These are phyloP conservation scores for Pitangus sulphuratus DNA, from an alignment of 2,797 vertebrate species.

Conservation along the genomic window DNA sequence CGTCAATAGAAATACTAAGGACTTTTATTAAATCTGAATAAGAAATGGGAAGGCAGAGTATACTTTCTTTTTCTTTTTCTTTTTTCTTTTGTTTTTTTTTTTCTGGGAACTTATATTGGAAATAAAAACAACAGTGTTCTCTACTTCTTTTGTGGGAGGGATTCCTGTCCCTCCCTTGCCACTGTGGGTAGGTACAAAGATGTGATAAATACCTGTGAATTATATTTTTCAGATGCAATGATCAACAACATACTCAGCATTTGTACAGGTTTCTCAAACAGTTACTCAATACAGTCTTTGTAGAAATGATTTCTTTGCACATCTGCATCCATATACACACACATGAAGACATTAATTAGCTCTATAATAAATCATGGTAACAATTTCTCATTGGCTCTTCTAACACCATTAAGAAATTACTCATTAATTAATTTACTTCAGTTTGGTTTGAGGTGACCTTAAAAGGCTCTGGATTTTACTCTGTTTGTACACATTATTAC, in stretches of 20 bases:
- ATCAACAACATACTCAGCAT: not conserved
- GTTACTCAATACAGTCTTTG: accelerated
- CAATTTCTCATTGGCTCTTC: not conserved
- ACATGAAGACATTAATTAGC: not conserved
- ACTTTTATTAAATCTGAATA: not conserved
- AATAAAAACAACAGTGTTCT: not conserved
- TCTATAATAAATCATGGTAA: not conserved
- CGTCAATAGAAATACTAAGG: not conserved
- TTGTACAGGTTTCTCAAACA: not conserved
- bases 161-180: not conserved
- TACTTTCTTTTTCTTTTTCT: not conserved
- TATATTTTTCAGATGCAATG: not conserved
- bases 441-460: not conserved
- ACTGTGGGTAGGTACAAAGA: not conserved
- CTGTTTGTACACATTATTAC: not conserved
- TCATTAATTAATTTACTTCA: not conserved
- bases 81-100: not conserved
- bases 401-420: not conserved
- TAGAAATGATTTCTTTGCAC: not conserved
- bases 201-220: not conserved
- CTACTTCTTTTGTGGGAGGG: not conserved
- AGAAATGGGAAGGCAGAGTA: not conserved
- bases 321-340: not conserved
- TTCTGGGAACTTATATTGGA: not conserved
- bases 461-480: not conserved